Evolutionary conservation across 1,140 invertebrate species (phyloP).

Genomic region (Steinernema feltiae): DNA sequence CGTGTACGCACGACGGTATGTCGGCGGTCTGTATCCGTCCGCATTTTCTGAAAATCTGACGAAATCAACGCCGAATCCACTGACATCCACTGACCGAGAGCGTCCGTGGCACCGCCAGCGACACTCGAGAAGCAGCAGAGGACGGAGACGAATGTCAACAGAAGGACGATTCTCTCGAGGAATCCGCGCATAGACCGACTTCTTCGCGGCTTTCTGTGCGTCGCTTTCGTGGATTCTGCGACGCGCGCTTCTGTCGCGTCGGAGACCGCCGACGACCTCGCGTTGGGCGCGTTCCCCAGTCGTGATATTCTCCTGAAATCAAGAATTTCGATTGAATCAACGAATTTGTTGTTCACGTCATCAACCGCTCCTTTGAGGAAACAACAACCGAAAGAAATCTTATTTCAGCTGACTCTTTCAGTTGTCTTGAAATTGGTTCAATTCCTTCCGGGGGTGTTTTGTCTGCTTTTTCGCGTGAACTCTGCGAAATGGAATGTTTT

Average conservation of each 20-base stretch:
- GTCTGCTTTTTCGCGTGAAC: too few relatives aligned
- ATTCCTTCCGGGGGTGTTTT: too few relatives aligned
- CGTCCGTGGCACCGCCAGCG: not conserved
- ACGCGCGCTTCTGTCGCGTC: not conserved
- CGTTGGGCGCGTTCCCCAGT: not conserved
- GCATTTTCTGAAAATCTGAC: not conserved
- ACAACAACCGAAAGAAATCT: not conserved
- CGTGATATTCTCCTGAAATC: not conserved
- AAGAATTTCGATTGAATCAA: too few relatives aligned
- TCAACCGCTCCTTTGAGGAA: too few relatives aligned
- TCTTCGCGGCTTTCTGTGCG: not conserved
- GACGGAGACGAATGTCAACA: not conserved
- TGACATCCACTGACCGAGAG: too few relatives aligned
- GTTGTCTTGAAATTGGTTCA: too few relatives aligned
- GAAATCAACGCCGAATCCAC: not conserved
- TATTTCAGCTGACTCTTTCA: too few relatives aligned
- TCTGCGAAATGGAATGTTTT: too few relatives aligned
- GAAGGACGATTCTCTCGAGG: not conserved
- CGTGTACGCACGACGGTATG: slow-evolving; percentile 35
- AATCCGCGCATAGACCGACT: not conserved
- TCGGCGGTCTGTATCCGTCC: not conserved
- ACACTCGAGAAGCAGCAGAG: not conserved
- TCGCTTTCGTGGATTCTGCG: not conserved
- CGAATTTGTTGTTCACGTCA: too few relatives aligned
- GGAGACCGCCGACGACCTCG: not conserved